Conservation (phyloP, 2,113 vertebrate species). For the Pseudorasbora parva region DNA sequence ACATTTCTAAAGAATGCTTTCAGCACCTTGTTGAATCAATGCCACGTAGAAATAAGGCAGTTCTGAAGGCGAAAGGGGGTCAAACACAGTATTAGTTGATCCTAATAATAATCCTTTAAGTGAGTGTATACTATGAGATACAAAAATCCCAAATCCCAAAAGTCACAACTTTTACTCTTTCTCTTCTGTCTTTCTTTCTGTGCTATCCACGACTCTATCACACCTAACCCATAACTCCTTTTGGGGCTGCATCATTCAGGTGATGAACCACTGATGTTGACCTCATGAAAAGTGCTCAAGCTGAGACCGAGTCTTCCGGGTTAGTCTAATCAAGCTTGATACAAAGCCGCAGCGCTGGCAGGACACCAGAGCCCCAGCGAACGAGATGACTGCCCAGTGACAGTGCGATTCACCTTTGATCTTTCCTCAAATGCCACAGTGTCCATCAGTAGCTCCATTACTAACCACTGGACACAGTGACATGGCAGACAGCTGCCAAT, state of each 20-base stretch:
- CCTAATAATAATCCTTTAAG: too few relatives aligned
- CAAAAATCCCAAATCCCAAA: not conserved
- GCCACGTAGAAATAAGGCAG: too few relatives aligned
- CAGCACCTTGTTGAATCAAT: too few relatives aligned
- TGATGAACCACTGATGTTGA: not conserved
- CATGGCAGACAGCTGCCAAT: conserved; percentile 60
- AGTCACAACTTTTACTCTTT: not conserved
- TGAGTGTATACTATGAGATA: not conserved
- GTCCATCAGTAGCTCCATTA: conserved; percentile 53
- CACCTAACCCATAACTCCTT: not conserved
- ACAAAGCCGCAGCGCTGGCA: conserved; percentile 39
- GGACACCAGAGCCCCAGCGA: conserved; percentile 25
- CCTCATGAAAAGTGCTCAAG: not conserved
- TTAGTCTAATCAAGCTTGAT: conserved; percentile 31
- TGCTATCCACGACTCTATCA: not conserved
- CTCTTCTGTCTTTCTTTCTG: not conserved
- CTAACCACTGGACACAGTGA: conserved; percentile 54
- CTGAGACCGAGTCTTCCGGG: not conserved
- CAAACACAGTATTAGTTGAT: too few relatives aligned
- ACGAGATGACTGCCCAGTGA: conserved; percentile 39
- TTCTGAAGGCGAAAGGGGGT: too few relatives aligned
- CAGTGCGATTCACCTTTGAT: conserved; percentile 59
- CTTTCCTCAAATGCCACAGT: conserved; percentile 51
- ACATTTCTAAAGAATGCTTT: too few relatives aligned
- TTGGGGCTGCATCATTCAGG: not conserved